A percentile compares a stretch with the other conserved stretches of the same genome.
phyloP scores from a whole-genome alignment of 1,140 invertebrate species.

The Drosophila sp. region DNA sequence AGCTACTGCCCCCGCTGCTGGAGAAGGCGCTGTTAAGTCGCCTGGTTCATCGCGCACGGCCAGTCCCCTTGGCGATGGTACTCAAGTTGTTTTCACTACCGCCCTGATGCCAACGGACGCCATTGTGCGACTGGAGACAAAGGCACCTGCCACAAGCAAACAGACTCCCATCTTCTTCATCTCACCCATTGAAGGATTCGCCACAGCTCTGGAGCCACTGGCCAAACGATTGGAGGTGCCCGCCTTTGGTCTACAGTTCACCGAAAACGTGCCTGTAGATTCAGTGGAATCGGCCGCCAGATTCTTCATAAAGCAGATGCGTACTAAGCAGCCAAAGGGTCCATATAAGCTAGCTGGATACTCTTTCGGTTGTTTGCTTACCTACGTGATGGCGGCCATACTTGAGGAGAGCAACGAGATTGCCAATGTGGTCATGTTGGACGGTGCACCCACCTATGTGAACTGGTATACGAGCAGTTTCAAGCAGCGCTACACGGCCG shows the following conservation, averaged over 20 bases:
- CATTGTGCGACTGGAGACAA: constrained; percentile 86
- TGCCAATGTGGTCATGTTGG: constrained; percentile 90
- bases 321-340: constrained; percentile 89
- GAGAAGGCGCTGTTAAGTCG: constrained; percentile 45
- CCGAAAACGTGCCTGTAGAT: constrained; percentile 88
- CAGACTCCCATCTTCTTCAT: constrained; percentile 88
- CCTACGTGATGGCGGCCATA: constrained; percentile 95
- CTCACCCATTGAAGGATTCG: constrained; percentile 96
- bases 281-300: constrained; percentile 90
- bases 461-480: constrained; percentile 89
- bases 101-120: constrained; percentile 87
- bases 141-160: constrained; percentile 75
- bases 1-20: constrained; percentile 45
- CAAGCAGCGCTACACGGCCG: constrained; percentile 84
- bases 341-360: constrained; percentile 96
- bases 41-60: constrained; percentile 47
- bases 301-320: constrained; percentile 92
- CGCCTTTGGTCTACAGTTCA: constrained; percentile 96
- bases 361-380: constrained; percentile 96
- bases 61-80: constrained; percentile 76
- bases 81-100: constrained; percentile 84
- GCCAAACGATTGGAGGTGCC: constrained; percentile 88
- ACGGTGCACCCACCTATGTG: constrained; percentile 96
- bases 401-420: constrained; percentile 88
- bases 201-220: constrained; percentile 87